Evolutionary conservation across 2,888 invertebrate species (phyloP).

Genomic region (Parnassius mnemosyne): DNA sequence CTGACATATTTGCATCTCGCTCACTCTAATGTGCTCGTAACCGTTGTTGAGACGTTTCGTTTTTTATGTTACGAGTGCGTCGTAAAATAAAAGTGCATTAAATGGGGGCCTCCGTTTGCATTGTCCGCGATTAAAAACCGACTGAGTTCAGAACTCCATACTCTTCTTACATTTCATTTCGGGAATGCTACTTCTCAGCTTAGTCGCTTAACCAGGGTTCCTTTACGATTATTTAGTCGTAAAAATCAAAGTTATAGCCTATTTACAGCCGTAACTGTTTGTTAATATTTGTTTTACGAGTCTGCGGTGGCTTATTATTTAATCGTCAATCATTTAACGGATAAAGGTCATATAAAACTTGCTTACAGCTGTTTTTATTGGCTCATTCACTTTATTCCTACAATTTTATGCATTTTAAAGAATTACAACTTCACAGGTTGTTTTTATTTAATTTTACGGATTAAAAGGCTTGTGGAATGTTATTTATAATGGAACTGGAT

Average conservation of each 20-base stretch:
- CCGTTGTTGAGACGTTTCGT: slow-evolving; percentile 75
- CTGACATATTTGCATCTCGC: slow-evolving; percentile 38
- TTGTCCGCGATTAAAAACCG: slow-evolving; percentile 69
- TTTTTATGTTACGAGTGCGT: slow-evolving; percentile 76
- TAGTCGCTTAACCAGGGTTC: slow-evolving; percentile 65
- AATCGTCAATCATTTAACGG: slow-evolving; percentile 76
- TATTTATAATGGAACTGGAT: too few species aligned
- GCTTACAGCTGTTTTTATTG: slow-evolving; percentile 53
- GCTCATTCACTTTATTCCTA: slow-evolving; percentile 41
- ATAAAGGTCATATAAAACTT: slow-evolving; percentile 48
- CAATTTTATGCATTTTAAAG: slow-evolving; percentile 35
- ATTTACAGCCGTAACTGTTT: slow-evolving; percentile 79
- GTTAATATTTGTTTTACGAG: slow-evolving; percentile 80
- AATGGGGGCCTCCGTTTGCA: slow-evolving; percentile 73
- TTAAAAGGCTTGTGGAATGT: not conserved
- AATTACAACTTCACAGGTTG: not conserved
- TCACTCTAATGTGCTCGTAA: slow-evolving; percentile 56
- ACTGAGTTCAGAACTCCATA: slow-evolving; percentile 45
- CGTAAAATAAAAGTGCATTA: slow-evolving; percentile 81
- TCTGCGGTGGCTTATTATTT: slow-evolving; percentile 76
- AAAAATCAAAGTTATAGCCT: slow-evolving; percentile 82
- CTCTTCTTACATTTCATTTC: slow-evolving; percentile 30
- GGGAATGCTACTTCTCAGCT: slow-evolving; percentile 45
- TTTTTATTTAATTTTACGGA: not conserved
- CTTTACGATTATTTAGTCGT: slow-evolving; percentile 82